Base-by-base conservation (phyloP, 1,140 invertebrate species). In the Cydia fagiglandana region DNA sequence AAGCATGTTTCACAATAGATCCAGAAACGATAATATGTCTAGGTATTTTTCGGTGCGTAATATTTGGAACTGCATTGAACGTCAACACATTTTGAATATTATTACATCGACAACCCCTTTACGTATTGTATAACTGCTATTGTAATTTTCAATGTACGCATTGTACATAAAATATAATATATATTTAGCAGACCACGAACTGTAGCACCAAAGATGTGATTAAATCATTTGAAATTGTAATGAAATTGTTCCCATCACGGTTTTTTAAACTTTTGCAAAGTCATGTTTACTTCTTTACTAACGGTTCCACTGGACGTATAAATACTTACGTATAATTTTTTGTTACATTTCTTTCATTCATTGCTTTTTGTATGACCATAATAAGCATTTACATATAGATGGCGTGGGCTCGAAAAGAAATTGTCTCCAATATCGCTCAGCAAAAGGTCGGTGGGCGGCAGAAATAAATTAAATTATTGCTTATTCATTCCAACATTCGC, bases 381-480 rank as follows among this genome's bases (percentile, higher is more conserved):
- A 61, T 61, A 61, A 61, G 56, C 56, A 61, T 61, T 61, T 61
- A 66, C 30, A 66, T 38, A 66, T 38, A 66, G 38, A 66, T 66
- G 13, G 30, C 64, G 64, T 66, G 30, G 28, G 64, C 64, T n/a
- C 15, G 64, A 30, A 66, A 66, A 70, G 34, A 70, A 61, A 70
- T 17, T 70, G 66, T 70, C 66, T 70, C 66, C 66, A 70, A 70
- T 38, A 70, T 38, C n/a, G 66, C 66, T 61, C 66, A 45, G 30
- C 66, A 70, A 70, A 70, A 70, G 66, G 66, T 70, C 38, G 66
- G 30, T 70, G 66, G 66, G 66, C 66, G 66, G 34, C 34, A 34
- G 38, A 70, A 70, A 70, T 34, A 70, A 70, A 70, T 70, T 70
- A 70, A 70, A 70, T 70, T 70, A 70, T 70, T 70, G 66, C 66